Evolutionary conservation across 2,113 vertebrate genomes (phyloP).

Genomic region (Dasyornis broadbenti): DNA sequence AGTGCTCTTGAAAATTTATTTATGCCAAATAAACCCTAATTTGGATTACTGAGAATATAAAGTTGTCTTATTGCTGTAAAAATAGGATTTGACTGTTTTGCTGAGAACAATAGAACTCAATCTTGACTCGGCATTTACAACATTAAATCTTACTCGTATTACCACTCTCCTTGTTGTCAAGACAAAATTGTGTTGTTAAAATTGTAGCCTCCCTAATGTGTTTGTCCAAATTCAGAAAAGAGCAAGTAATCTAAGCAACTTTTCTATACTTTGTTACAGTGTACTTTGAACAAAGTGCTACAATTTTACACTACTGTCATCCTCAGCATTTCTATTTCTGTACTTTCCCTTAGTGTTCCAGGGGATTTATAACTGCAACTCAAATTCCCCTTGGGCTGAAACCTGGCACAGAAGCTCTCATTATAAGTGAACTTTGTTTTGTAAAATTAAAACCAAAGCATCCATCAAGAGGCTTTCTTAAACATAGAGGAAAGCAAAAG

Average conservation of each 20-base stretch:
- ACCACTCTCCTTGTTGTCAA: not conserved
- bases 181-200: not conserved
- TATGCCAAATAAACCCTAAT: not conserved
- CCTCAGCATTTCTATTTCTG: conserved; percentile 43
- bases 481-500: not conserved
- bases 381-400: conserved; percentile 10
- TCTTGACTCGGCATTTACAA: not conserved
- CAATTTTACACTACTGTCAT: conserved; percentile 2
- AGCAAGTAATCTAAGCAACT: not conserved
- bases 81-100: conserved; percentile 2
- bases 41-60: not conserved
- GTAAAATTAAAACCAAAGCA: conserved; percentile 41
- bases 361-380: conserved; percentile 21
- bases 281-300: not conserved
- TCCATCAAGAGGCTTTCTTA: conserved; percentile 13
- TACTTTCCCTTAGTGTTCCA: not conserved
- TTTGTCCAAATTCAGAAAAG: not conserved
- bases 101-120: not conserved
- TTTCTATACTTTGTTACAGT: not conserved
- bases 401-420: not conserved
- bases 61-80: not conserved
- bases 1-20: not conserved
- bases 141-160: not conserved
- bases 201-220: not conserved
- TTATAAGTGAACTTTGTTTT: conserved; percentile 11